Evolutionary conservation across 2,113 vertebrate species (phyloP).

Genomic region (Eonycteris spelaea): DNA sequence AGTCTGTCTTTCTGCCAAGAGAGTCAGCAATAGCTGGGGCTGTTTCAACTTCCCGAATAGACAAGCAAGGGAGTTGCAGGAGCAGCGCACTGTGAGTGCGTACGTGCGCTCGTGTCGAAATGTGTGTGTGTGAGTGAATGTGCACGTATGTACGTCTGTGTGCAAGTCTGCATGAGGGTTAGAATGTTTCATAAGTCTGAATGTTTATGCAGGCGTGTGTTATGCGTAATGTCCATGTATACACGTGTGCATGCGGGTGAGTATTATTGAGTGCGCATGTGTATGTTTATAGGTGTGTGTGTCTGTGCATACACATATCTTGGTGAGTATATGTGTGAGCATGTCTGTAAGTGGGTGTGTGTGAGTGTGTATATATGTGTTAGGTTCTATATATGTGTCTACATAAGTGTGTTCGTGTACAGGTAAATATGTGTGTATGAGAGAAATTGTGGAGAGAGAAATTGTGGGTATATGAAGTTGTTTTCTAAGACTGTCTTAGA

Average conservation of each 20-base stretch:
- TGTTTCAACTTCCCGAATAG: conserved; percentile 61
- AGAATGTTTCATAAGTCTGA: too few species aligned
- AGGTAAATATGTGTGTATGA: neutral
- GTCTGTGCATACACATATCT: neutral
- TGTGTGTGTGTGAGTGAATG: too few species aligned
- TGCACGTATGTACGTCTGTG: neutral
- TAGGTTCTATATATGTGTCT: neutral
- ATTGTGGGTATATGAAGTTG: neutral
- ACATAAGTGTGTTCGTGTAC: neutral
- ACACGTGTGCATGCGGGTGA: neutral
- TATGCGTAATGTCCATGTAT: neutral
- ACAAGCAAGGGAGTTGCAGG: neutral
- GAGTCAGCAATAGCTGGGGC: conserved; percentile 51
- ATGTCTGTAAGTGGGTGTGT: neutral
- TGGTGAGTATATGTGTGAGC: neutral
- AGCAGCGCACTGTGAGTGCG: neutral
- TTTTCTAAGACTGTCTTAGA: neutral
- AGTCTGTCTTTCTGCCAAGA: conserved; percentile 76
- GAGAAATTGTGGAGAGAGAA: neutral
- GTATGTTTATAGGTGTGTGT: neutral
- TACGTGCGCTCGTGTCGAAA: neutral
- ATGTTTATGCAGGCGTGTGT: neutral
- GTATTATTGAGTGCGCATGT: neutral
- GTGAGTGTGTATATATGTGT: neutral
- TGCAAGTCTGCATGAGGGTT: neutral